Conservation (phyloP, 2,113 vertebrate genomes). For the Eclectus roratus region DNA sequence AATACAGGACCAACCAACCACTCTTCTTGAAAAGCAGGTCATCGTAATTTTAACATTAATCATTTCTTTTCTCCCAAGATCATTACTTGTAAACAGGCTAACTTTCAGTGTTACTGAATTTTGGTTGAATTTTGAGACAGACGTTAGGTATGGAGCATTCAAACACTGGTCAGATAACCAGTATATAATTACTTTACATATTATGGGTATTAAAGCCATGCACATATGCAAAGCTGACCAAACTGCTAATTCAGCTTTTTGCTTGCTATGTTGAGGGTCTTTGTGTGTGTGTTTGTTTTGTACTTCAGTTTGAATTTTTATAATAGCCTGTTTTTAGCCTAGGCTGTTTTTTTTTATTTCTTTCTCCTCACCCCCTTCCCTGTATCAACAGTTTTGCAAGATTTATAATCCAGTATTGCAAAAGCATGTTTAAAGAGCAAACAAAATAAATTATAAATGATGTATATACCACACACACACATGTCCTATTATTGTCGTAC, state of each 20-base stretch:
- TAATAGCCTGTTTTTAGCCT: neutral
- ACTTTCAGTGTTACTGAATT: neutral
- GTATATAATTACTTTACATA: neutral
- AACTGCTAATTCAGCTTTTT: neutral
- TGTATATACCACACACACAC: neutral
- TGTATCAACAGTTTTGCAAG: neutral
- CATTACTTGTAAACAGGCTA: neutral
- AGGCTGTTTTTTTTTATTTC: neutral
- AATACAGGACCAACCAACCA: neutral
- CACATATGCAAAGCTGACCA: neutral
- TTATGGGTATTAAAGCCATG: neutral
- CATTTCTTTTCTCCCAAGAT: neutral
- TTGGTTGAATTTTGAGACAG: neutral
- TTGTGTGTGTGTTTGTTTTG: neutral
- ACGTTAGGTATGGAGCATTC: neutral
- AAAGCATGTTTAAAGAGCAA: constrained; percentile 39
- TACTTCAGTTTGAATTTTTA: neutral
- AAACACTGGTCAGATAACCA: neutral
- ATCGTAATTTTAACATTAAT: neutral
- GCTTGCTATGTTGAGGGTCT: neutral
- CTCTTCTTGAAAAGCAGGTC: neutral
- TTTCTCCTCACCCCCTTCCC: neutral
- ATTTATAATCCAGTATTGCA: neutral
- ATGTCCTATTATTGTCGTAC: neutral
- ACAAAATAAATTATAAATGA: neutral